A percentile compares a stretch with the other conserved stretches of the same genome.
Conservation (phyloP, 2,113 vertebrate genomes). For the Piaya cayana region DNA sequence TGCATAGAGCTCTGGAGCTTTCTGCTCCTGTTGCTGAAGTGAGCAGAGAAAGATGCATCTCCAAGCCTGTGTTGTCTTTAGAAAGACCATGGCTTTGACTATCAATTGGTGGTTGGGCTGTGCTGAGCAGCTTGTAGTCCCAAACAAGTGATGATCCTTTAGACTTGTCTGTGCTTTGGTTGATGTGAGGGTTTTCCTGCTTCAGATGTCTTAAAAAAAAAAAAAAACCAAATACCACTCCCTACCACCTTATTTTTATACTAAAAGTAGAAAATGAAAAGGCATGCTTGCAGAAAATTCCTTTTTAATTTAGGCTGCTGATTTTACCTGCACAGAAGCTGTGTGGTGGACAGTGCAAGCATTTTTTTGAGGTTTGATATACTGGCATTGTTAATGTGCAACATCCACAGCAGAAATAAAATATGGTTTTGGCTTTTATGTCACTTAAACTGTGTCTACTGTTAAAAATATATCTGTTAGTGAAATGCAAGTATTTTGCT, state of each 20-base stretch:
- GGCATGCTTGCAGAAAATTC: not conserved
- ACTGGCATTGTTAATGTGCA: not conserved
- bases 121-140: not conserved
- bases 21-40: not conserved
- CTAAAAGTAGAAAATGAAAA: not conserved
- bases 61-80: not conserved
- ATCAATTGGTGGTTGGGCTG: not conserved
- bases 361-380: not conserved
- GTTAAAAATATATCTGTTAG: not conserved
- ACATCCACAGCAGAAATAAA: not conserved
- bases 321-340: not conserved
- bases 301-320: not conserved
- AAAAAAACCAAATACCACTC: not conserved
- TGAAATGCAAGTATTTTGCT: not conserved
- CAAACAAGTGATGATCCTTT: not conserved
- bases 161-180: not conserved
- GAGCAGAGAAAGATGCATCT: not conserved
- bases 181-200: not conserved
- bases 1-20: rapidly evolving
- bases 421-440: not conserved
- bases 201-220: not conserved
- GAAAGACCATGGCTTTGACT: not conserved
- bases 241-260: not conserved
- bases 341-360: not conserved
- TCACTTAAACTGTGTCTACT: not conserved